Evolutionary conservation across 2,797 vertebrate genomes (phyloP).

Genomic region (Lateolabrax maculatus): DNA sequence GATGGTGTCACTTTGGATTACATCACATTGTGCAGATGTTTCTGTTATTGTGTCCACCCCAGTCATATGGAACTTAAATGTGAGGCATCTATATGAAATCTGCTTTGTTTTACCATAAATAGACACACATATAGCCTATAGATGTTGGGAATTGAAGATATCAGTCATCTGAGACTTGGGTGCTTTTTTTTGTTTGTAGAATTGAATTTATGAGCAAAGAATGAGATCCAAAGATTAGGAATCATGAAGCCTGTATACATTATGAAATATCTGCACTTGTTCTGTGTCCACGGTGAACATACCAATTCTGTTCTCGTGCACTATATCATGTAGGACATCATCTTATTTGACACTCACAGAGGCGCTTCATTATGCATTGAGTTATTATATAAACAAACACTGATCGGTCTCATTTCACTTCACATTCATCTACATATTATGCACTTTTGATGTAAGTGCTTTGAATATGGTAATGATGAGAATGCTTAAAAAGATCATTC

Average conservation of each 20-base stretch:
- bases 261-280: background rate
- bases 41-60: background rate
- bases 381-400: background rate
- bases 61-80: background rate
- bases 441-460: background rate
- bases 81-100: background rate
- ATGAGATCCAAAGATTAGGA: background rate
- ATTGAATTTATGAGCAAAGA: conserved; percentile 21
- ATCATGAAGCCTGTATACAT: background rate
- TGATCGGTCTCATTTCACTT: background rate
- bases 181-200: background rate
- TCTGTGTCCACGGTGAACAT: background rate
- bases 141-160: background rate
- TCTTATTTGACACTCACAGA: background rate
- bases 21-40: background rate
- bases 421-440: background rate
- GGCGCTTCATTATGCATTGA: background rate
- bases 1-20: background rate
- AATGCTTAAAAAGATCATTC: background rate
- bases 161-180: background rate
- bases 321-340: background rate
- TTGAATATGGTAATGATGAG: background rate
- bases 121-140: background rate
- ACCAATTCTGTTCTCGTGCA: background rate
- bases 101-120: background rate